Conservation (phyloP, 2,113 vertebrate genomes). For the Cardinalis cardinalis region DNA sequence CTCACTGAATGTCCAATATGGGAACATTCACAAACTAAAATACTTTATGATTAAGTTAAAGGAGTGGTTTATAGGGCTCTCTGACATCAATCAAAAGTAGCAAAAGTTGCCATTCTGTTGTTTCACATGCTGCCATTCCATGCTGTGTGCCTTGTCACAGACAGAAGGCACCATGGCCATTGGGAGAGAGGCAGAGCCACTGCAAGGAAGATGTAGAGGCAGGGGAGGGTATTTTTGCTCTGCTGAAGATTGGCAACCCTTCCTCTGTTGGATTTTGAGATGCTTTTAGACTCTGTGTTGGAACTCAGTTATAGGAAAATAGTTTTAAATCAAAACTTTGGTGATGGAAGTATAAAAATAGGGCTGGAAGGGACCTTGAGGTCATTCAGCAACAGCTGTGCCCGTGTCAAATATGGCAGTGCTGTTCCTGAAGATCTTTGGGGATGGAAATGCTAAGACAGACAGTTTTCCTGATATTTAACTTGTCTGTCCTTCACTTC, state of each 20-base stretch:
- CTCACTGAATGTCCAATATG: neutral
- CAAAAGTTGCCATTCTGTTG: neutral
- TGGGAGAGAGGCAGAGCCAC: neutral
- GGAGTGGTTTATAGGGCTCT: neutral
- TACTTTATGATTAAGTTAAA: neutral
- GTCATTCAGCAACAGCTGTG: neutral
- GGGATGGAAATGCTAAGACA: neutral
- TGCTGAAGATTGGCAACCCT: neutral
- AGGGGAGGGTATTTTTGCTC: neutral
- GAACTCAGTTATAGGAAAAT: conserved; percentile 17
- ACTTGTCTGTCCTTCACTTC: neutral
- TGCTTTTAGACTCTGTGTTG: neutral
- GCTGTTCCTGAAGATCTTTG: neutral
- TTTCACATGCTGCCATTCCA: neutral
- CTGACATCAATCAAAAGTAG: neutral
- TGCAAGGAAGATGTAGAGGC: neutral
- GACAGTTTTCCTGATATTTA: neutral
- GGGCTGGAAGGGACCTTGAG: neutral
- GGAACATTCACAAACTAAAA: neutral
- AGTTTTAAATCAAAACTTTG: conserved; percentile 1
- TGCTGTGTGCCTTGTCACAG: neutral
- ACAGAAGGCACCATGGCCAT: neutral
- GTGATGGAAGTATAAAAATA: conserved; percentile 32
- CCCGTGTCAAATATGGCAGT: neutral
- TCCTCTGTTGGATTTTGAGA: neutral